Base-by-base conservation (phyloP, 1,140 invertebrate species). In the Elysia chlorotica region DNA sequence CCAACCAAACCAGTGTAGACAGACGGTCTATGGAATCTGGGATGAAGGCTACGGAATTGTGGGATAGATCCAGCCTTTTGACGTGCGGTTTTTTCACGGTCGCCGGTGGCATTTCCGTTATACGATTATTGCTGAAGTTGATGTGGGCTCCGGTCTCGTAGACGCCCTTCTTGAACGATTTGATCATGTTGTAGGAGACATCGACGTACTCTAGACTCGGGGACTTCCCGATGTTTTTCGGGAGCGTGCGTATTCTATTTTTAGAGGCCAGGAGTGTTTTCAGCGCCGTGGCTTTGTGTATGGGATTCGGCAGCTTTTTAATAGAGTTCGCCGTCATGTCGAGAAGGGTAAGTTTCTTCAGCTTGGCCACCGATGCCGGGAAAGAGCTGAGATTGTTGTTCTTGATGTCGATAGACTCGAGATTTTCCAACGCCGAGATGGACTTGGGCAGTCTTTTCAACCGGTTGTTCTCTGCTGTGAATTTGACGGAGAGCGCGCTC, bases 401-500 rank as follows among this genome's bases (percentile, higher is more conserved):
- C 62, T 76, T 77, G 23, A 85, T 65, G 57, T 87, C 79, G 6
- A 87, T 79, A 36, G 76, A 75, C 65, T 84, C 81, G 2, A 87
- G 38, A 61, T 81, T 81, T 41, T 81, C 77, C 19, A 86, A 59
- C 10, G 66, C 74, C 1, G 79, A 73, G 14, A 87, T 71, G 0
- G 77, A 66, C 38, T 82, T 82, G 10, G 84, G 83, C 19, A 87
- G 41, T 31, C 79, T 73, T 73, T 86, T 87, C 33, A 87, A 41
- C 23, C 83, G 65, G 74, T 87, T 87, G 74, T 86, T 87, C 74
- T 82, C 82, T 5, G 81, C 82, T 31, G 79, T 81, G 35, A 86
- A 79, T 41, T 61, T 76, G 10, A 83, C 74, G 0, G 83, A 74
- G 30, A 81, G 73, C 14, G 79, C 75, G 54, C 76, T 75, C 1